Percentiles rank a stretch among this genome's conserved stretches.
Conservation (phyloP, 2,113 vertebrate genomes). For the Peromyscus maniculatus region DNA sequence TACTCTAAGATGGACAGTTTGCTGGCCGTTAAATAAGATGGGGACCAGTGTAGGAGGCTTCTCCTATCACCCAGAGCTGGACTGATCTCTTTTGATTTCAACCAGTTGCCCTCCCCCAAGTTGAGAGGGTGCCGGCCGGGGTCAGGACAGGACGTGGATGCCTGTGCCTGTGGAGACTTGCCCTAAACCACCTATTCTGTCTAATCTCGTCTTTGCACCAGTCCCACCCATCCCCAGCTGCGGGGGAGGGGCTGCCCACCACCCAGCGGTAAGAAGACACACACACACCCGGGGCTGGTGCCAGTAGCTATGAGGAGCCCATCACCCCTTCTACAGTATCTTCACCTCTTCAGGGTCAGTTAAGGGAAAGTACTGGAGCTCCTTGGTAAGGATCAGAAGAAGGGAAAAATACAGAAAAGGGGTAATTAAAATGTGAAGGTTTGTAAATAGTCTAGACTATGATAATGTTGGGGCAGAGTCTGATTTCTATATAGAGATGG, state of each 20-base stretch:
- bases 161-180: slow-evolving; percentile 23
- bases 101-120: not conserved
- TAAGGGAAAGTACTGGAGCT: slow-evolving; percentile 65
- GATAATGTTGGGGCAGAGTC: slow-evolving; percentile 84
- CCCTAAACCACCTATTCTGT: slow-evolving; percentile 2
- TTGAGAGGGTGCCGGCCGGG: slow-evolving; percentile 7
- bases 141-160: slow-evolving; percentile 33
- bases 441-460: slow-evolving; percentile 87
- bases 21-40: slow-evolving; percentile 25
- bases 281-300: slow-evolving; percentile 45
- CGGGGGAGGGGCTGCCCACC: not conserved
- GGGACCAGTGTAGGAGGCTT: slow-evolving; percentile 35
- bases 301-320: slow-evolving; percentile 42
- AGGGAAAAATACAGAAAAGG: slow-evolving; percentile 69
- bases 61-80: slow-evolving; percentile 43
- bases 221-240: not conserved
- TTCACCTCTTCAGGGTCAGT: slow-evolving; percentile 57
- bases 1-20: slow-evolving; percentile 37
- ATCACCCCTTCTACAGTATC: not conserved
- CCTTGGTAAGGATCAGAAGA: slow-evolving; percentile 59
- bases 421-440: slow-evolving; percentile 87
- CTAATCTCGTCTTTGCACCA: slow-evolving; percentile 42
- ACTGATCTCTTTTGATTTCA: slow-evolving; percentile 12
- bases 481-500: slow-evolving; percentile 74
- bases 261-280: slow-evolving; percentile 21